A percentile compares a stretch with the other conserved stretches of the same genome.
These are phyloP conservation scores for Acrossocheilus wenchowensis DNA, from an alignment of 2,797 vertebrate species.

Conservation along the genomic window DNA sequence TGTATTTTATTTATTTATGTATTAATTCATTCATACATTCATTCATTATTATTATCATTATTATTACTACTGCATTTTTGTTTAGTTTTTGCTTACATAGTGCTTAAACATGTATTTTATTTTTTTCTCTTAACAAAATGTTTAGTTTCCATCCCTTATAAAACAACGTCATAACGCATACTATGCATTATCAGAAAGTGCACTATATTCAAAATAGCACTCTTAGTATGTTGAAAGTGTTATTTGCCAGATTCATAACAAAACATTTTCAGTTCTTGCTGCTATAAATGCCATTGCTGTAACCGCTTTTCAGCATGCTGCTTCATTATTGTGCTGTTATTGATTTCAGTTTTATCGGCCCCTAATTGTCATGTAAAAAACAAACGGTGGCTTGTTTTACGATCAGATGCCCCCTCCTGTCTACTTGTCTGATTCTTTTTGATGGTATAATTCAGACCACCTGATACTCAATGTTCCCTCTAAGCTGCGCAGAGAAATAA, in stretches of 20 bases:
- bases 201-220: not conserved
- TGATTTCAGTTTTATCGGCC: not conserved
- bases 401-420: not conserved
- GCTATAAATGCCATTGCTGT: constrained; percentile 1
- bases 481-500: too few relatives aligned
- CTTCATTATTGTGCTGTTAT: not conserved
- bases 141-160: not conserved
- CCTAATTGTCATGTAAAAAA: not conserved
- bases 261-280: not conserved
- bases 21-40: too few relatives aligned
- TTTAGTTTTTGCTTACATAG: not conserved
- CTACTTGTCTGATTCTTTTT: not conserved
- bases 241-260: constrained; percentile 6
- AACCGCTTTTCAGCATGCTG: not conserved
- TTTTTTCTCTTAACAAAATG: not conserved
- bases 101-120: not conserved
- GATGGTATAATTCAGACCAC: not conserved
- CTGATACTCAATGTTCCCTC: too few relatives aligned
- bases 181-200: not conserved
- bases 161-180: not conserved
- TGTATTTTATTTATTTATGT: not conserved
- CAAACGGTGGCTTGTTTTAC: not conserved
- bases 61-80: not conserved
- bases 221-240: not conserved
- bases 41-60: not conserved